phyloP scores from a whole-genome alignment of 2,113 vertebrate species.

The Paralichthys olivaceus region DNA sequence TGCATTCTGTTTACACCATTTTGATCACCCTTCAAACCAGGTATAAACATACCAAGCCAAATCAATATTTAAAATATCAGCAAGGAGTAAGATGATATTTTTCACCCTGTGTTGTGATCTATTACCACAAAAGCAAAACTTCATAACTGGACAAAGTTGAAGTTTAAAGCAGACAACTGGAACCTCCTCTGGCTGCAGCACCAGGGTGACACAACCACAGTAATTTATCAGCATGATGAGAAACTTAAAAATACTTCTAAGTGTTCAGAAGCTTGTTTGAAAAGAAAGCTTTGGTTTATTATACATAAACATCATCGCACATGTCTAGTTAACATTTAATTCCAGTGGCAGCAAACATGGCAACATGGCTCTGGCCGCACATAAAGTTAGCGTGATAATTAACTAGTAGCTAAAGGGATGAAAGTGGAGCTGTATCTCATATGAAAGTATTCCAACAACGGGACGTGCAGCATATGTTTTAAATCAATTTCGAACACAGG shows the following conservation, averaged over 20 bases:
- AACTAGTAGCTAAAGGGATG: too few relatives aligned
- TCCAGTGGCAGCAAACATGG: too few relatives aligned
- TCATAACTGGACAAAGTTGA: slow-evolving; percentile 20
- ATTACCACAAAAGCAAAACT: slow-evolving; percentile 16
- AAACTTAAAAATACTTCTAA: slow-evolving; percentile 1
- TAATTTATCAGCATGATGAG: slow-evolving; percentile 14
- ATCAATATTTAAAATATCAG: slow-evolving; percentile 35
- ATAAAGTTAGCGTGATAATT: too few relatives aligned
- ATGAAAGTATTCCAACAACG: too few relatives aligned
- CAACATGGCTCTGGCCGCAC: too few relatives aligned
- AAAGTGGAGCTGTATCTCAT: too few relatives aligned
- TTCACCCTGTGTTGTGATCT: neutral
- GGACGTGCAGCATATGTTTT: too few relatives aligned
- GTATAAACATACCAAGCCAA: slow-evolving; percentile 29
- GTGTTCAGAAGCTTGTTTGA: slow-evolving; percentile 22
- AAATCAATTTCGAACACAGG: too few relatives aligned
- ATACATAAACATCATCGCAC: too few relatives aligned
- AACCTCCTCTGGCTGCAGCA: slow-evolving; percentile 3
- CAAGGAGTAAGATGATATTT: neutral
- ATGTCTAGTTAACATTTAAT: too few relatives aligned
- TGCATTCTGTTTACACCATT: slow-evolving; percentile 28
- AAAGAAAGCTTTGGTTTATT: slow-evolving; percentile 9
- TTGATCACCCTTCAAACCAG: neutral
- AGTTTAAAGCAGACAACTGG: slow-evolving; percentile 33
- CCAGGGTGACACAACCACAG: slow-evolving; percentile 7